Evolutionary conservation across 2,113 vertebrate genomes (phyloP), one percentile per base, ranked within the genome.

Genomic region (Cygnus buccinator): DNA sequence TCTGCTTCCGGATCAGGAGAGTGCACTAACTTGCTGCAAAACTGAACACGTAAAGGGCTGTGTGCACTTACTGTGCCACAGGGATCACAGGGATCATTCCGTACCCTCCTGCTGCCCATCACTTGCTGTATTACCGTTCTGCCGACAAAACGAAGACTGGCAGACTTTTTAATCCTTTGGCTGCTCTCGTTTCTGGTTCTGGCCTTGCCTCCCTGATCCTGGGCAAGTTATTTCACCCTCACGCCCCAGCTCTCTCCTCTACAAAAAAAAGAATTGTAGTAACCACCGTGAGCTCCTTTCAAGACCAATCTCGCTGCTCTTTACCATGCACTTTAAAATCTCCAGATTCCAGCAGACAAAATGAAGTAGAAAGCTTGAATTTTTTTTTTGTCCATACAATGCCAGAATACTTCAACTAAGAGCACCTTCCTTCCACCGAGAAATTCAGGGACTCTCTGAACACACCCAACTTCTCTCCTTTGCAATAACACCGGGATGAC

Each of bases 201-300:
- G 54, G 37, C 31, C 13, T 77, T 35, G 21, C 43, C 29, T 72
- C 54, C 25, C 31, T 58, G 61, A 50, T 35, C 13, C 17, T 33
- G 17, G 26, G 44, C 14, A 46, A 19, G 43, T 75, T 37, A 65
- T 65, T 87, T 46, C 22, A 43, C 6, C 48, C 13, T 35, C 28
- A 14, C 16, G 7, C 44, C 25, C 11, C 76, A 65, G 61, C 31
- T 65, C 52, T 21, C 3, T 18, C 8, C 48, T 8, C 11, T 15
- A 13, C 31, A 57, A 57, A 33, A 75, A 15, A 15, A 84, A 75
- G 3, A 50, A 22, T 67, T 18, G 77, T 25, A n/a, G 31, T 76
- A 92, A 88, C 4, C 19, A 41, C 28, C n/a, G 23, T 0, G 0
- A 3, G 0, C 10, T 85, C 48, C 37, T 79, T 48, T 35, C 41